Evolutionary conservation across 2,113 vertebrate genomes (phyloP), one percentile per base, ranked within the genome.

Genomic region (Butorides virescens): DNA sequence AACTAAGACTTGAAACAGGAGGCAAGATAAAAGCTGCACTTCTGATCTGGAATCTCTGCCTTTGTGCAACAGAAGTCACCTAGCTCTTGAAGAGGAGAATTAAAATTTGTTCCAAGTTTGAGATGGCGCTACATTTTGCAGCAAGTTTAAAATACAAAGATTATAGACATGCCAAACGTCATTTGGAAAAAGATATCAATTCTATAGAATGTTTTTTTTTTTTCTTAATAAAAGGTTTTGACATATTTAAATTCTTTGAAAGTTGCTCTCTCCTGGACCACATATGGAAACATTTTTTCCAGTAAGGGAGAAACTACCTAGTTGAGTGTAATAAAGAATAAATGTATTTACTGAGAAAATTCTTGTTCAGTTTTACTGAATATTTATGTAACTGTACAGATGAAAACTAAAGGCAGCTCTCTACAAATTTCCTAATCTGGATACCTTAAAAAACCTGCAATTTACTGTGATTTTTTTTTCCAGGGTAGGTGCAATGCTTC

Each of bases 41-140:
- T 37, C 34, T n/a, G 21, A 13, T 22, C 73, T 3, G 2, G 18
- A 47, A 23, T 16, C 59, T 16, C 6, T 3, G 0, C 16, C 53
- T 58, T 47, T 4, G 0, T 14, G 11, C 13, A 3, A 9, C 32
- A 18, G 15, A 30, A 44, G 4, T 7, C 32, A 13, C 9, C 10
- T 15, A 20, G 23, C 6, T 34, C 36, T 22, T 2, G 44, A n/a
- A 42, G 20, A 50, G 6, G 10, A 19, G 26, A 36, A 52, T 10
- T 18, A 27, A 42, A 44, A 61, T 14, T 13, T 22, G 13, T 26
- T 16, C 55, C 29, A 15, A 27, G 49, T 30, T 44, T 37, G 34
- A 49, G n/a, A 8, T 27, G 21, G 26, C 44, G 7, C 23, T 13
- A 18, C 17, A 1, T 73, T 62, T 15, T 32, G 27, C n/a, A 26